Evolutionary conservation across 2,797 vertebrate genomes (phyloP).

Genomic region (Potorous gilbertii): DNA sequence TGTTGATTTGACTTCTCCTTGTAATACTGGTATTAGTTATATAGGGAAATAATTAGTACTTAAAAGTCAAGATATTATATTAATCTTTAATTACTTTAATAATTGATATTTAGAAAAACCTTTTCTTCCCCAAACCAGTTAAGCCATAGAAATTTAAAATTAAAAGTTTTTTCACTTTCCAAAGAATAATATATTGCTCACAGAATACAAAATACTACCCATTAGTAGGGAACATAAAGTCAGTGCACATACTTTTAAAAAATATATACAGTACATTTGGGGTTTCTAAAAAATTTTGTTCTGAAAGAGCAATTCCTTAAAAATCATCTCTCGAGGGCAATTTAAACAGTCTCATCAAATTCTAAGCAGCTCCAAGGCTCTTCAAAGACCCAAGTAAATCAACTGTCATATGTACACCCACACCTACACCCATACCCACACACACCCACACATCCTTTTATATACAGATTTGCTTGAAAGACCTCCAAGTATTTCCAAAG

Average conservation of each 20-base stretch:
- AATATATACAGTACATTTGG: too few relatives aligned
- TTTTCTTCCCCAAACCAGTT: not conserved
- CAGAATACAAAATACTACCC: not conserved
- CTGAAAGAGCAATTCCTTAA: not conserved
- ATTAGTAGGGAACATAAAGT: not conserved
- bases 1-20: not conserved
- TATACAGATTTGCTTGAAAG: not conserved
- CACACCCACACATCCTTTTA: not conserved
- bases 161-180: not conserved
- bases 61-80: not conserved
- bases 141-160: not conserved
- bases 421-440: too few relatives aligned
- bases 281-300: not conserved
- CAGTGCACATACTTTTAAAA: not conserved
- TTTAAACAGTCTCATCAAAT: not conserved
- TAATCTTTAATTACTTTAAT: not conserved
- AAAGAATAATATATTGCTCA: not conserved
- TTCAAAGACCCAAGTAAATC: not conserved
- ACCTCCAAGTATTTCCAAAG: not conserved
- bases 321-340: not conserved
- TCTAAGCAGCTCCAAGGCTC: not conserved
- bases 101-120: not conserved
- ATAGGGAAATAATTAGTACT: not conserved
- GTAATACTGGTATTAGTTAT: not conserved
- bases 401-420: not conserved